Evolutionary conservation across 1,140 invertebrate genomes (phyloP).

Genomic region (Drosophila repletoides): DNA sequence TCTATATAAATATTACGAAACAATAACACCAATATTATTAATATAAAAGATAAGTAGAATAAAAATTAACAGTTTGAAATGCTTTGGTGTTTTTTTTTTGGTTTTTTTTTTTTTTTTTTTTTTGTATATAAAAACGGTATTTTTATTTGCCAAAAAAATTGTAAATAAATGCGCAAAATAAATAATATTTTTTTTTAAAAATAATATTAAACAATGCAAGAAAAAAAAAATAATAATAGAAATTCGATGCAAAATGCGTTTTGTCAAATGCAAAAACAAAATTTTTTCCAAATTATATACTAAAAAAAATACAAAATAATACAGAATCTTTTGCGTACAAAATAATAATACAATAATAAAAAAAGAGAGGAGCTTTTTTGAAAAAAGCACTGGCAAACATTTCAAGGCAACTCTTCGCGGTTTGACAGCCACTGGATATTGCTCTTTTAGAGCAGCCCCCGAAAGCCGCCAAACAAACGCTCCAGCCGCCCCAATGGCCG

Average conservation of each 20-base stretch:
- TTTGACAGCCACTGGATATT: slow-evolving; percentile 25
- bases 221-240: slow-evolving; percentile 31
- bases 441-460: slow-evolving; percentile 56
- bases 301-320: slow-evolving; percentile 43
- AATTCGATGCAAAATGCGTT: slow-evolving; percentile 73
- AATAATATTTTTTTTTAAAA: slow-evolving; percentile 50
- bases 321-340: slow-evolving; percentile 30
- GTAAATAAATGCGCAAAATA: slow-evolving; percentile 60
- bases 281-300: slow-evolving; percentile 43
- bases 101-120: slow-evolving; percentile 56
- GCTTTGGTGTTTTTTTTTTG: slow-evolving; percentile 54
- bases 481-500: slow-evolving; percentile 60
- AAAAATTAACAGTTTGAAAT: slow-evolving; percentile 57
- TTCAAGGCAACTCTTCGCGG: slow-evolving; percentile 26
- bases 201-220: slow-evolving; percentile 55
- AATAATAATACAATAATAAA: slow-evolving; percentile 34
- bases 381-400: slow-evolving; percentile 21
- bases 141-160: slow-evolving; percentile 71
- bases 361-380: slow-evolving; percentile 9
- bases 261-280: slow-evolving; percentile 80
- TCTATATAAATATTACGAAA: slow-evolving; percentile 37
- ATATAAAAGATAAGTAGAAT: slow-evolving; percentile 20
- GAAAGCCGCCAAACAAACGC: slow-evolving; percentile 58
- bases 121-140: slow-evolving; percentile 38
- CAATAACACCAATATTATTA: slow-evolving; percentile 57